phyloP scores from a whole-genome alignment of 2,888 invertebrate species.

The Caenorhabditis becei region DNA sequence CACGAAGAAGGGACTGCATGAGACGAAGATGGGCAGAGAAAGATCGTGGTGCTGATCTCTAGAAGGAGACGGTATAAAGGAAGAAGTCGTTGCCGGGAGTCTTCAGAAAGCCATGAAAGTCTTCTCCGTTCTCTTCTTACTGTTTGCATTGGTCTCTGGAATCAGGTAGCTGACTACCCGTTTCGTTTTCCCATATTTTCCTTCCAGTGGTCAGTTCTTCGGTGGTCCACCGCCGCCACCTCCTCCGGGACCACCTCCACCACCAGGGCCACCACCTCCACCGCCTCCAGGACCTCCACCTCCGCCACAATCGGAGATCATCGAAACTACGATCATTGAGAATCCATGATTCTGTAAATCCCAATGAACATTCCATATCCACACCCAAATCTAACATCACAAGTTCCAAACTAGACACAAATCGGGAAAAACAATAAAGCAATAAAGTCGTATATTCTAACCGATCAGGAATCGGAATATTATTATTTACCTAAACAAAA shows the following conservation, averaged over 20 bases:
- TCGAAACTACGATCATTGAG: conserved; percentile 24
- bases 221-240: conserved; percentile 10
- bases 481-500: not conserved
- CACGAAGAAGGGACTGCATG: not conserved
- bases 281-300: conserved; percentile 38
- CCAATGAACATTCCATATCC: not conserved
- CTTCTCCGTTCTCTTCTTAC: not conserved
- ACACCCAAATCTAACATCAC: not conserved
- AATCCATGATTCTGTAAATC: not conserved
- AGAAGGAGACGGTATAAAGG: conserved; percentile 1
- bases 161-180: not conserved
- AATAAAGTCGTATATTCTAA: not conserved
- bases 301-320: conserved; percentile 12
- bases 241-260: conserved; percentile 14
- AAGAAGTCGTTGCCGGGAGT: not conserved
- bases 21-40: not conserved
- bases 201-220: conserved; percentile 10
- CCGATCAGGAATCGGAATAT: not conserved
- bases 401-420: not conserved
- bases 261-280: conserved; percentile 30
- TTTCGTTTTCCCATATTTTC: not conserved
- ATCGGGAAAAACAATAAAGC: not conserved
- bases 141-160: not conserved
- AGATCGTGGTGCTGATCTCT: conserved; percentile 12
- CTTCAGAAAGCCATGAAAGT: not conserved